Percentiles rank a stretch among this genome's conserved stretches.
Evolutionary conservation across 2,888 invertebrate genomes (phyloP).

Genomic region (Cryptus armator): DNA sequence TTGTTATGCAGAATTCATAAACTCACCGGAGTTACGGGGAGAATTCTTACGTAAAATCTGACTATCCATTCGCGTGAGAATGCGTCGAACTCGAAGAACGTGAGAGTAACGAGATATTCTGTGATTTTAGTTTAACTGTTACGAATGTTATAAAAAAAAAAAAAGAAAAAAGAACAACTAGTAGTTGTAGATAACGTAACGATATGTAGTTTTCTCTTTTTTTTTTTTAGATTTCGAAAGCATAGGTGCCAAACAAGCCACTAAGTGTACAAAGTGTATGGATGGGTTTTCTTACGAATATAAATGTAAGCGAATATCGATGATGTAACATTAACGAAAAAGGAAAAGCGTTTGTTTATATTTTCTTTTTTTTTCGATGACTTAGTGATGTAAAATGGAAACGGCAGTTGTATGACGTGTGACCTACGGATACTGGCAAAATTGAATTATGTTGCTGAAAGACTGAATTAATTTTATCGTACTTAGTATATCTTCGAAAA

Average conservation of each 20-base stretch:
- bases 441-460: slow-evolving; percentile 71
- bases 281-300: slow-evolving; percentile 63
- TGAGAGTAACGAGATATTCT: slow-evolving; percentile 69
- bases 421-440: slow-evolving; percentile 34
- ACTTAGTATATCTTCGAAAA: slow-evolving; percentile 69
- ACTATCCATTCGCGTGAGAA: slow-evolving; percentile 33
- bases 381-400: slow-evolving; percentile 11
- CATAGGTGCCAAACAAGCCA: slow-evolving; percentile 67
- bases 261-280: slow-evolving; percentile 70
- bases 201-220: background rate
- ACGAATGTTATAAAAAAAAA: slow-evolving; percentile 30
- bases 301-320: slow-evolving; percentile 60
- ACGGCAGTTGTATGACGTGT: slow-evolving; percentile 10
- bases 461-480: slow-evolving; percentile 80
- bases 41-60: slow-evolving; percentile 46
- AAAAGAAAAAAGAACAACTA: slow-evolving; percentile 14
- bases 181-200: slow-evolving; percentile 25
- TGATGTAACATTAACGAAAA: slow-evolving; percentile 43
- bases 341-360: slow-evolving; percentile 20
- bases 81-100: slow-evolving; percentile 29
- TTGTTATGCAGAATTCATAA: slow-evolving; percentile 6
- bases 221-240: slow-evolving; percentile 45
- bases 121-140: slow-evolving; percentile 78
- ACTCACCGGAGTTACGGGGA: background rate
- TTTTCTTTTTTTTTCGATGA: slow-evolving; percentile 32